Evolutionary conservation across 1,140 invertebrate species (phyloP).

Genomic region (Cydia amplana): DNA sequence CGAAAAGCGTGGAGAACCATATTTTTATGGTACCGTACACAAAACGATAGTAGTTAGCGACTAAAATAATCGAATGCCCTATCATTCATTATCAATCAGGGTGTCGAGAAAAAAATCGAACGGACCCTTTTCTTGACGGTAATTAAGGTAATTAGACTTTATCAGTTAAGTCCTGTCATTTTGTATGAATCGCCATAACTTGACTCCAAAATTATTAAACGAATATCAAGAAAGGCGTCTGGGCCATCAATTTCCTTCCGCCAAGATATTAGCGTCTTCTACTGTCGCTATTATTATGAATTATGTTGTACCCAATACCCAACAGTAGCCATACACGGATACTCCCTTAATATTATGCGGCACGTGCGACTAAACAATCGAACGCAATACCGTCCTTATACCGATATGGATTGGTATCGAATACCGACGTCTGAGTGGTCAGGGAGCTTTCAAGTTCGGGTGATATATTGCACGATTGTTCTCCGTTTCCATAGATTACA

Average conservation of each 20-base stretch:
- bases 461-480: slow-evolving; percentile 25
- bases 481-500: neutral
- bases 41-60: too few relatives aligned
- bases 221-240: neutral
- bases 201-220: neutral
- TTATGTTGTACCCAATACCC: neutral
- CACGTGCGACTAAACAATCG: slow-evolving; percentile 25
- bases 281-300: slow-evolving; percentile 14
- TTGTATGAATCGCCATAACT: too few relatives aligned
- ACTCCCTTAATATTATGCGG: neutral
- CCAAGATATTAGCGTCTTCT: neutral
- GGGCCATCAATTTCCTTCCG: neutral
- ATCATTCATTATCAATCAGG: too few relatives aligned
- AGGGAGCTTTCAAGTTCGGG: slow-evolving; percentile 16
- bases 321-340: neutral
- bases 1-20: too few relatives aligned
- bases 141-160: too few relatives aligned
- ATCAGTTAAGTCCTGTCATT: neutral
- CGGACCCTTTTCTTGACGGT: too few relatives aligned
- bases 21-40: too few relatives aligned
- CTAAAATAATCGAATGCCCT: too few relatives aligned
- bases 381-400: neutral
- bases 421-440: neutral
- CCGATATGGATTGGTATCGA: slow-evolving; percentile 29
- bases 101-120: too few relatives aligned